Evolutionary conservation across 2,797 vertebrate species (phyloP).

Genomic region (Phylloscopus collybita): DNA sequence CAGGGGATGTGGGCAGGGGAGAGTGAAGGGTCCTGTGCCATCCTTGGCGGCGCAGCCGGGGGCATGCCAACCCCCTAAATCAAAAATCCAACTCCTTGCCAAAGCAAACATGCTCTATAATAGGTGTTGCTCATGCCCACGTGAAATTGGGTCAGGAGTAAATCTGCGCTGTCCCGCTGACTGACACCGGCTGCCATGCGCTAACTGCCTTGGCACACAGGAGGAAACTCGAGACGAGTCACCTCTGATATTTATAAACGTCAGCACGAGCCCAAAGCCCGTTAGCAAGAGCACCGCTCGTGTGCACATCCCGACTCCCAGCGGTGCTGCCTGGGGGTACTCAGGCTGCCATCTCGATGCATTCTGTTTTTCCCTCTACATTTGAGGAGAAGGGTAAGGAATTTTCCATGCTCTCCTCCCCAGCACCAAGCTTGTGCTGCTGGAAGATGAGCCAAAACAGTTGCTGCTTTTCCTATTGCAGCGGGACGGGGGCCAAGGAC

Average conservation of each 20-base stretch:
- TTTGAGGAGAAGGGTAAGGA: constrained; percentile 7
- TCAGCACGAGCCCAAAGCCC: background rate
- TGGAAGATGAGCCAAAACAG: constrained; percentile 40
- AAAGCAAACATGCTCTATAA: constrained; percentile 9
- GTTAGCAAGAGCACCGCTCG: background rate
- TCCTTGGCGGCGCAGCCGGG: fast-evolving
- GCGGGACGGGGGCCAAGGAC: background rate
- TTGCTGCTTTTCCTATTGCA: constrained; percentile 28
- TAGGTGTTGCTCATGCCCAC: constrained; percentile 5
- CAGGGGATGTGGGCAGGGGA: background rate
- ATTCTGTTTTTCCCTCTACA: background rate
- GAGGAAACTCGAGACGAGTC: constrained; percentile 70
- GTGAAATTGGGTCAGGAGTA: constrained; percentile 84
- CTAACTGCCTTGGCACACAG: constrained; percentile 65
- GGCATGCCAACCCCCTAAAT: background rate
- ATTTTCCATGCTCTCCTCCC: constrained; percentile 31
- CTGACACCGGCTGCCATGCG: constrained; percentile 45
- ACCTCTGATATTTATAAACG: constrained; percentile 79
- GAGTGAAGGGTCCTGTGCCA: background rate
- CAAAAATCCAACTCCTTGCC: background rate
- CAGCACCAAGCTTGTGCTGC: background rate
- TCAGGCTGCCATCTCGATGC: background rate
- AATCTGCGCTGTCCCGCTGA: constrained; percentile 78
- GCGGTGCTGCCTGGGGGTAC: background rate
- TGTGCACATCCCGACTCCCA: background rate